Evolutionary conservation across 2,888 invertebrate genomes (phyloP), one percentile per base, ranked within the genome.

Genomic region (Protodeltote pygarga): DNA sequence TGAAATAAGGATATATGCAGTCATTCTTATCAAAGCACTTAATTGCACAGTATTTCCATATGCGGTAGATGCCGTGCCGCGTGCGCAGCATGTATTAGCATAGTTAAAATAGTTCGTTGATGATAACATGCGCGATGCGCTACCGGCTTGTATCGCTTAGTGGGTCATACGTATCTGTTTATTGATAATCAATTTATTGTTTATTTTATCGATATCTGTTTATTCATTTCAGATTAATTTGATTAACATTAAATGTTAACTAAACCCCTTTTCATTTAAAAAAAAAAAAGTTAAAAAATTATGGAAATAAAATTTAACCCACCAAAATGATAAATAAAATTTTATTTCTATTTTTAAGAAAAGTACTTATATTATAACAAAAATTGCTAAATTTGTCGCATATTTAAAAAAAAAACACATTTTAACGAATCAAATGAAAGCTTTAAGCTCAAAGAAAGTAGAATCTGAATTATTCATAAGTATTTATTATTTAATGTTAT

Each of bases 61-160:
- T 64, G 41, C 48, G 61, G 41, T 14, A 10, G 31, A 55, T 31
- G 39, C 3, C 34, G 6, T 38, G 31, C 15, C 21, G 29, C 52
- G 57, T 29, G 47, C 49, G 28, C 38, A 41, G 60, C 51, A 61
- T 70, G 40, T 49, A 60, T 73, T 70, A 66, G 38, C 73, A 65
- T 65, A 63, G 50, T 51, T 65, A 57, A 61, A 54, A 54, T 32
- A 44, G 44, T 55, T 28, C 46, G 35, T 38, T 23, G 21, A 20
- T 25, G 47, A 55, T 63, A 58, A 58, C 39, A 47, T 51, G 39
- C 31, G 23, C 52, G 48, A 44, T 44, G 48, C 39, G 58, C 57
- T 59, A 61, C 61, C 55, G 60, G 41, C 57, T 42, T 28, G 37
- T 48, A 28, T 35, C 37, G 52, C 29, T 31, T 40, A 58, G 33